Evolutionary conservation across 1,140 invertebrate species (phyloP), one percentile per base, ranked within the genome.

Genomic region (Lithobius niger): DNA sequence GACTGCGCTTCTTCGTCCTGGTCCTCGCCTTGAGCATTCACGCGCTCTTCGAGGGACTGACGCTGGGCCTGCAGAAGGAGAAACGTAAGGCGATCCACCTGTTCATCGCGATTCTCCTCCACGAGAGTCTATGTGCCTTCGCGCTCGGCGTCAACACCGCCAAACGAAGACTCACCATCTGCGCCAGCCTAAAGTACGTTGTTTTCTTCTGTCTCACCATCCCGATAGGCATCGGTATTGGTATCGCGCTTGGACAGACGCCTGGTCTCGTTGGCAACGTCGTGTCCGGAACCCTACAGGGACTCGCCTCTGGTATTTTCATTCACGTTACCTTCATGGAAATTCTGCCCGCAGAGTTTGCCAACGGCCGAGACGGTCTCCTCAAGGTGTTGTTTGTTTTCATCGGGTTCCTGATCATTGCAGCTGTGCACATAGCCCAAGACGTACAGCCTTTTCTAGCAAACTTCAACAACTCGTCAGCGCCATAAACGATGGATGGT

Each of bases 21-120:
- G 56, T 72, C 19, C 55, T 72, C 24, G 71, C 69, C 6, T 60
- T 71, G 6, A 67, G 71, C 21, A 55, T 72, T 36, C 71, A 73
- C 59, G 71, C 69, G 2, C 49, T 74, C 15, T 74, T 73, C 56
- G 71, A 74, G 66, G 71, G 71, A 28, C 57, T 75, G 21, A 69
- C 72, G 15, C 57, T 73, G 16, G 71, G 72, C 16, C 62, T 74
- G 16, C 68, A 72, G 52, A 67, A 58, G 19, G 56, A 62, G 31
- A 47, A 47, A 13, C 52, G 56, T 10, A 64, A 62, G 52, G 67
- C 71, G 21, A 48, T 71, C 24, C 70, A 67, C 47, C 55, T 75
- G 1, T 65, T 73, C 50, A 61, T 72, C 21, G 69, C 66, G 0
- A 65, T 73, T 16, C 59, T 71, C 21, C 53, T 72, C 13, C 71